Evolutionary conservation across 1,140 invertebrate species (phyloP), one percentile per base, ranked within the genome.

Genomic region (Pseudachorutes palmiensis): DNA sequence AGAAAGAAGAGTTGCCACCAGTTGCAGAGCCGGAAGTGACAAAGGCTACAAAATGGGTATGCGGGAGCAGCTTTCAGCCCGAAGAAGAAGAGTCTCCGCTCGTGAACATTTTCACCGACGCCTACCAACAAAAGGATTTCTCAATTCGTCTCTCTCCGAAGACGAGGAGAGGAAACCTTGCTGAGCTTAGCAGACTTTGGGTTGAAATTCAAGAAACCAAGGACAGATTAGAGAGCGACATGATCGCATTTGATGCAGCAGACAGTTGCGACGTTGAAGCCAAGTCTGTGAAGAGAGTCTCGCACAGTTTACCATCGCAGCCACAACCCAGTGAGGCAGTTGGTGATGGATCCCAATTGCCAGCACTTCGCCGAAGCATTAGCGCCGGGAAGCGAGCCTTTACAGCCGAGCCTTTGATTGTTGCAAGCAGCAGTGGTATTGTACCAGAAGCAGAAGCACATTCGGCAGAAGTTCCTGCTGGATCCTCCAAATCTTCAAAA

Each of bases 191-290:
- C 33, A 28, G 62, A 49, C 32, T 70, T 22, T 70, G 65, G 65
- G 49, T 30, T 30, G 69, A 67, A 22, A 70, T 70, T 51, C 65
- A 55, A 28, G 30, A 51, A 22, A 70, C 69, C 14, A 70, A 70
- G 36, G 16, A 48, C 1, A 24, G 22, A 26, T 60, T 70, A 55
- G 67, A 70, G 31, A 29, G 64, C n/a, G 66, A 70, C 2, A 67
- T 70, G 30, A 29, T 61, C 14, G 9, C 36, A 5, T 36, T 24
- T 2, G 32, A 22, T 12, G 12, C 5, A 24, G 2, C 26, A 63
- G n/a, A n/a, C n/a, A n/a, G n/a, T n/a, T n/a, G n/a, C n/a, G n/a
- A n/a, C n/a, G n/a, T n/a, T n/a, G n/a, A n/a, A n/a, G n/a, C n/a
- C n/a, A n/a, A n/a, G n/a, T n/a, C n/a, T n/a, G n/a, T n/a, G n/a